Conservation (phyloP, 30 jellyfish, hydroid and myxozoan genomes). For the Pseudorhiza aurosa region DNA sequence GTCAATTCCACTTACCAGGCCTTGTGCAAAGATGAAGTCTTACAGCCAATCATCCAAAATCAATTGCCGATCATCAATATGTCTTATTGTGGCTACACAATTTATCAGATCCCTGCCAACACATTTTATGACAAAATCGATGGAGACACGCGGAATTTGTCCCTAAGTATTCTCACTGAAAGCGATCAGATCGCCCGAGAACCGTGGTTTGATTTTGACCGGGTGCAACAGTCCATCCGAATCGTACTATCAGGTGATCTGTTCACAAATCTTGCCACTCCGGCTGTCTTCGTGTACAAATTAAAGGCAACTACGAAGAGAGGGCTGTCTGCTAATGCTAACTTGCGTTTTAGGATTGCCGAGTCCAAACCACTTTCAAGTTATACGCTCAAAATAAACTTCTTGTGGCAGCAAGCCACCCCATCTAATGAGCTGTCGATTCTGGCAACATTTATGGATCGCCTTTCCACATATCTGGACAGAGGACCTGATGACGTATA, state of each 20-base stretch:
- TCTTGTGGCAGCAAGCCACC: slow-evolving; percentile 15
- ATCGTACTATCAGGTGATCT: slow-evolving; percentile 30
- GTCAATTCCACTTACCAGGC: slow-evolving; percentile 40
- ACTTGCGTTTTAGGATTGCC: slow-evolving; percentile 42
- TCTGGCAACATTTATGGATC: slow-evolving; percentile 9
- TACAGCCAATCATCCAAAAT: slow-evolving; percentile 77
- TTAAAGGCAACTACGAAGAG: slow-evolving; percentile 83
- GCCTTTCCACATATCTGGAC: slow-evolving; percentile 18
- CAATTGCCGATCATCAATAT: slow-evolving; percentile 62
- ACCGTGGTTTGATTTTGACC: slow-evolving; percentile 60
- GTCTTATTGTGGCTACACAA: slow-evolving; percentile 57
- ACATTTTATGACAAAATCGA: slow-evolving; percentile 83
- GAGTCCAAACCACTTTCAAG: slow-evolving; percentile 55
- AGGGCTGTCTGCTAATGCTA: slow-evolving; percentile 60
- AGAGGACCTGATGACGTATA: slow-evolving; percentile 20
- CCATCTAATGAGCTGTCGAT: slow-evolving; percentile 11
- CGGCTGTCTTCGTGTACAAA: slow-evolving; percentile 32
- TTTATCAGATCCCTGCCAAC: slow-evolving; percentile 64
- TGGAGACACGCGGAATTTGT: slow-evolving; percentile 74
- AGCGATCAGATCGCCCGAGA: slow-evolving; percentile 21
- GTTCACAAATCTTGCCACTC: background rate
- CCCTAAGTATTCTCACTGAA: slow-evolving; percentile 34
- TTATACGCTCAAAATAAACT: slow-evolving; percentile 19
- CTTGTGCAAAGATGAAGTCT: slow-evolving; percentile 46
- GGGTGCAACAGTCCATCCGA: slow-evolving; percentile 35